Evolutionary conservation across 2,113 vertebrate species (phyloP), one percentile per base, ranked within the genome.

Genomic region (Phaethon lepturus): DNA sequence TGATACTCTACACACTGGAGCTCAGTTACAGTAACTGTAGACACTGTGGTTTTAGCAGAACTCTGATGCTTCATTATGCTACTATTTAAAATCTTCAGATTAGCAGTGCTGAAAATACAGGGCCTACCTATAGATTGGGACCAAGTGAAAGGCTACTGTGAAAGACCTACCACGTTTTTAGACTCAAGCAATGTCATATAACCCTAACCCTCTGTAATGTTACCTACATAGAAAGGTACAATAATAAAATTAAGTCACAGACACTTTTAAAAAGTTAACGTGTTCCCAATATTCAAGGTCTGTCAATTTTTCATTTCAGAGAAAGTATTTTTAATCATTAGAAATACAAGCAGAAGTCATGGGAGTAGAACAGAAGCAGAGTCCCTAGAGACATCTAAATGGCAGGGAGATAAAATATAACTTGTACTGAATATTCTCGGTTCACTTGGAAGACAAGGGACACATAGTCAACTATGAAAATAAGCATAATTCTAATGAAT

Each of bases 401-500:
- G 73, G 68, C 77, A 75, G 31, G 53, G 66, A 92, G 49, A 91
- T 68, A 78, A 94, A 93, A n/a, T 72, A 85, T 81, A 80, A 33
- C 55, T 88, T 67, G 25, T 59, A 76, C 62, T 69, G 64, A 86
- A 63, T 77, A 84, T 67, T 86, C 68, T 75, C 56, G 68, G 40
- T 66, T 93, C 53, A 35, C 83, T 92, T 68, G 76, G 71, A 96
- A 94, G 88, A 85, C 20, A 55, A 63, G 71, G 64, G 56, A 64
- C 64, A 53, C 53, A 72, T 52, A 83, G 56, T 81, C 83, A 91
- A 66, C 35, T 71, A 80, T 64, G 79, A 72, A 95, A 96, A 97
- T 94, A 92, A 92, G 49, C 44, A 69, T 81, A 66, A 87, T 72
- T 95, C 79, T 81, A 64, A 85, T 83, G 22, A 90, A 93, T 71